Evolutionary conservation across 2,888 invertebrate genomes (phyloP).

Genomic region (Lydus trimaculatus): DNA sequence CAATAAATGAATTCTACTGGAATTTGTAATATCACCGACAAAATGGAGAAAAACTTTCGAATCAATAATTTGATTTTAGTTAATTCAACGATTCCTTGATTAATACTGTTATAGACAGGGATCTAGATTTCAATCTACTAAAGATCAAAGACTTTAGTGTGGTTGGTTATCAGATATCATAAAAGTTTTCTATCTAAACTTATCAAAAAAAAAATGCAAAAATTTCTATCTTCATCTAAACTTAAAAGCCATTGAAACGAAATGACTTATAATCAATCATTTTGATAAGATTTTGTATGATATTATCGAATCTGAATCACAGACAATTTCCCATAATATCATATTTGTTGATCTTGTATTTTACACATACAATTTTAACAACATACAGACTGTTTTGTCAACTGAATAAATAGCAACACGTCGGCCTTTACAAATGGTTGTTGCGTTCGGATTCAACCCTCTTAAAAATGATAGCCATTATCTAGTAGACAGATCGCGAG

Average conservation of each 20-base stretch:
- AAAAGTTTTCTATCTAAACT: background rate
- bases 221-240: no score
- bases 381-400: slow-evolving; percentile 45
- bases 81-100: background rate
- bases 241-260: no score
- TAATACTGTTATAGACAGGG: background rate
- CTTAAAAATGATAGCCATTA: slow-evolving; percentile 61
- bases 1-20: background rate
- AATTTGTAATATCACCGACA: background rate
- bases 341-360: background rate
- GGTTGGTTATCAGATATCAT: background rate
- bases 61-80: background rate
- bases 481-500: slow-evolving; percentile 57
- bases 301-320: background rate
- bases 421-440: slow-evolving; percentile 56
- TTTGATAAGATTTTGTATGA: no score
- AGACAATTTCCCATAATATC: no score
- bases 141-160: background rate
- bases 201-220: background rate
- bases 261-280: no score
- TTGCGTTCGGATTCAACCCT: slow-evolving; percentile 54
- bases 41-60: background rate
- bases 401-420: slow-evolving; percentile 57
- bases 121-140: background rate
- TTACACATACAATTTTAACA: background rate